phyloP scores from a whole-genome alignment of 2,797 vertebrate species.

The Clarias laeviceps region DNA sequence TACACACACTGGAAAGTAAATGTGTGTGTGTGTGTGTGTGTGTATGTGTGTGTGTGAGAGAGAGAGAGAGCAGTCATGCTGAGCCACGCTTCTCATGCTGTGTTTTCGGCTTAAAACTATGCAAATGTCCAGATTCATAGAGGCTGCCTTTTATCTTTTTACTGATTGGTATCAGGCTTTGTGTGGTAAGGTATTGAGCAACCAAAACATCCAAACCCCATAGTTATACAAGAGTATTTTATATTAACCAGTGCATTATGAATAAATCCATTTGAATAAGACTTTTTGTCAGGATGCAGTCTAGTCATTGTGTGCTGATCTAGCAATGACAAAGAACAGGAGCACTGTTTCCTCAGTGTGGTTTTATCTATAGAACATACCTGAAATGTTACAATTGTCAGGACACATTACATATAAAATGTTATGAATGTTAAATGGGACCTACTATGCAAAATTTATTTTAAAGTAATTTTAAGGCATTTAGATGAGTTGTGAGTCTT shows the following conservation, averaged over 20 bases:
- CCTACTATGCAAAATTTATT: too few species aligned
- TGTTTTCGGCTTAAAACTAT: background rate
- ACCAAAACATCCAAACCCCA: background rate
- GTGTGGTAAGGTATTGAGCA: background rate
- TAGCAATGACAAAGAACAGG: background rate
- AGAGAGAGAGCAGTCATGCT: background rate
- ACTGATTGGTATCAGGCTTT: background rate
- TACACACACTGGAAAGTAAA: background rate
- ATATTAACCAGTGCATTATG: background rate
- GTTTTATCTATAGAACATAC: background rate
- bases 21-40: background rate
- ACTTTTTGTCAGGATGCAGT: background rate
- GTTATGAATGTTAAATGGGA: background rate
- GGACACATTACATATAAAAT: background rate
- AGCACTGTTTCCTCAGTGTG: background rate
- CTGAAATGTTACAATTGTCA: background rate
- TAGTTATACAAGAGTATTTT: background rate
- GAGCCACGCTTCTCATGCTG: slow-evolving; percentile 5
- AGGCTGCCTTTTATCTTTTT: background rate
- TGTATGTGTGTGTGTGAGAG: slow-evolving; percentile 4
- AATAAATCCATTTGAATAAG: background rate
- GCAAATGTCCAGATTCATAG: background rate
- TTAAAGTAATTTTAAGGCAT: too few species aligned
- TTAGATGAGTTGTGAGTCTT: too few species aligned
- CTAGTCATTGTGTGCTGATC: background rate